These are phyloP conservation scores for Caretta caretta DNA, from an alignment of 2,113 vertebrate genomes.

Conservation along the genomic window DNA sequence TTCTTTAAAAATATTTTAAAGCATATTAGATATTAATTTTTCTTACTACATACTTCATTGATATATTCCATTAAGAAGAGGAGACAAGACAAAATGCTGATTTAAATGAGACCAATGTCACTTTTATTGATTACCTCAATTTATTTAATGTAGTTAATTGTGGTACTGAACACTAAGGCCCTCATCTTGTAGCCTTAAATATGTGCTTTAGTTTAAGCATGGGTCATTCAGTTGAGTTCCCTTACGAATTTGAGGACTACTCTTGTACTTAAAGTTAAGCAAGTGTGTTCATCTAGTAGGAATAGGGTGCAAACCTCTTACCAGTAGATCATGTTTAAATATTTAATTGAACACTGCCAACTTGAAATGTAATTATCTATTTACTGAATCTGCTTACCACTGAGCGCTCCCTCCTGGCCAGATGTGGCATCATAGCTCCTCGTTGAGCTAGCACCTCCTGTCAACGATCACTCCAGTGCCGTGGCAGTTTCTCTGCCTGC, in stretches of 20 bases:
- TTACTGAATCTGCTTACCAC: too few relatives aligned
- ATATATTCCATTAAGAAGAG: neutral
- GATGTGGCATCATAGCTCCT: too few relatives aligned
- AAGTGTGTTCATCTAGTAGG: neutral
- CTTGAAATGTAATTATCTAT: neutral
- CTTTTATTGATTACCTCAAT: neutral
- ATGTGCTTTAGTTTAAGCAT: neutral
- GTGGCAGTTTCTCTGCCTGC: too few relatives aligned
- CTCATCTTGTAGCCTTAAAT: neutral
- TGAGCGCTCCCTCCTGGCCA: too few relatives aligned
- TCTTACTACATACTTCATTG: neutral
- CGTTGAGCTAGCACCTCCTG: too few relatives aligned
- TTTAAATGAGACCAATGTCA: neutral
- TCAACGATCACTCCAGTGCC: too few relatives aligned
- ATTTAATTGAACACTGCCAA: neutral
- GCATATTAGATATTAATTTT: neutral
- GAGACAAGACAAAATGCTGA: neutral
- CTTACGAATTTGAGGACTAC: neutral
- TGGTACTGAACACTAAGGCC: neutral
- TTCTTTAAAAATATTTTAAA: neutral
- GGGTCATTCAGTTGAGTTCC: neutral
- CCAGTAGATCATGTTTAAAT: neutral
- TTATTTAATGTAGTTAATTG: neutral
- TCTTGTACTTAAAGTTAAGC: neutral
- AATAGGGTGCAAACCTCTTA: neutral